Base-by-base conservation (phyloP, 2,888 invertebrate species). In the Calameuta pallipes region DNA sequence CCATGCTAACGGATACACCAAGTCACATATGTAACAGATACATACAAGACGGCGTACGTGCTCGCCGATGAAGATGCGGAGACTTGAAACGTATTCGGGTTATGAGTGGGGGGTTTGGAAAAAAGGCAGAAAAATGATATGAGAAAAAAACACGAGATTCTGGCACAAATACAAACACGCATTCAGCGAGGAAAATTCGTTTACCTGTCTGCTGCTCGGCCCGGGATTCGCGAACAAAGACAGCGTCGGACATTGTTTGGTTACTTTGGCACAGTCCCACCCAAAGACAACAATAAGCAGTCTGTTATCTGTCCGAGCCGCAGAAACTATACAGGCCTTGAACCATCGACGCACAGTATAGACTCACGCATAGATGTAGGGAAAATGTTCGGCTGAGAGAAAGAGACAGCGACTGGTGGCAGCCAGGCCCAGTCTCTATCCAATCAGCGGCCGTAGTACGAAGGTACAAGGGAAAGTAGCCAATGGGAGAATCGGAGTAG, bases 191-290 rank as follows among this genome's bases (percentile, higher is more conserved):
- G 13, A 71, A 71, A 71, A 71, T 34, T 31, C 71, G 30, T 13
- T 71, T 71, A 71, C 71, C 33, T 71, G 71, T 33, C 4, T 2
- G 23, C 56, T 9, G 71, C 70, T 30, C 70, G 31, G 70, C 71
- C 71, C 71, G 71, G 31, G 34, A 33, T 34, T 34, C 33, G 33
- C 71, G 33, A 34, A 71, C 71, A 71, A 33, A 71, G 70, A 70
- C 70, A 33, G 71, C 31, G 71, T 71, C 12, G 12, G 15, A 31
- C 3, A 71, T 31, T 71, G 71, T 71, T 71, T 71, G 71, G 33
- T 71, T 71, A 71, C 71, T 71, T 71, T 71, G 71, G 71, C 71
- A 71, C 71, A 34, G 71, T 33, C 71, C 71, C 31, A 71, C 30
- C 13, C 71, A 34, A 71, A 34, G 71, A 71, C 71, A 33, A 71